Evolutionary conservation across 2,113 vertebrate species (phyloP), one percentile per base, ranked within the genome.

Genomic region (Bubalus kerabau): DNA sequence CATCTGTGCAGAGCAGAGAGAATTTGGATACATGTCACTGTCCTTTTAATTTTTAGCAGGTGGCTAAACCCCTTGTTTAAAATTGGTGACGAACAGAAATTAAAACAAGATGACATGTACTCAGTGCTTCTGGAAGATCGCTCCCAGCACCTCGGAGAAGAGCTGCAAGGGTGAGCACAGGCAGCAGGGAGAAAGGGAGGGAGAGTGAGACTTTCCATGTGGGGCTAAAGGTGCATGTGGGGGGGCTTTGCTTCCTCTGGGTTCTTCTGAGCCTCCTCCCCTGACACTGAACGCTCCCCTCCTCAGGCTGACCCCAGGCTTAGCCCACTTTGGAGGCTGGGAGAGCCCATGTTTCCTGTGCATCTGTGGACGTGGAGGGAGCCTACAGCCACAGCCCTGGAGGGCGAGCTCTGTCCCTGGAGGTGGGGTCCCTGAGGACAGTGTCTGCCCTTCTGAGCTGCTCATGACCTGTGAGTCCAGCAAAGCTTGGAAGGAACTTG

Each of bases 261-360:
- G 19, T 23, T 71, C 19, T 71, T 6, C 32, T 36, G 64, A 67
- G 64, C 2, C 64, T 36, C 64, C 32, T 67, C 21, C 12, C 23
- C 40, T 43, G 40, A 15, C 6, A 0, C 40, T 76, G 74, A 24
- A 4, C 0, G 0, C 12, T 15, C 36, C 7, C 11, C 12, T 6
- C 0, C 74, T 76, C 74, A 78, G 24, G 2, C 40, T 46, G 40
- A 16, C 12, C 74, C 40, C 0, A 0, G 12, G 74, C 13, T 78
- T 15, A 15, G 71, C 36, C n/a, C n/a, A 43, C 71, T 24, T 14
- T 74, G 71, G 71, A 46, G 40, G 40, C 40, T 46, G 67, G 23
- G 13, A 24, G 40, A 46, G 23, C 74, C 40, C 0, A 0, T 78
- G 74, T 78, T 46, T 1, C 40, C 40, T 28, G 74, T 46, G 40